A percentile compares a stretch with the other conserved stretches of the same genome.
Evolutionary conservation across 2,888 invertebrate genomes (phyloP).

Genomic region (Eledona agricola): DNA sequence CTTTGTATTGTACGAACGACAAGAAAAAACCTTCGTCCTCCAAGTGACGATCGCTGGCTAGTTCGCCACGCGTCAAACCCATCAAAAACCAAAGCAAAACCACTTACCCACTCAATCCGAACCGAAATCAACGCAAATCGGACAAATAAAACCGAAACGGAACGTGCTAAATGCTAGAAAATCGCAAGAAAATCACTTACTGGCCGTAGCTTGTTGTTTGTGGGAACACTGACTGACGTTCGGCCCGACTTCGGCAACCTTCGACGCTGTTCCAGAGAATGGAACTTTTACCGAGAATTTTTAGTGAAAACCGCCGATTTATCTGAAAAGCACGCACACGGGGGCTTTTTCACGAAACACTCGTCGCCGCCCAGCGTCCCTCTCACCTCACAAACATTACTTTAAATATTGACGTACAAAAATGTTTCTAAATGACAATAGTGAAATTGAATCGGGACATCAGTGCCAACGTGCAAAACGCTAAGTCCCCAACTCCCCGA

Average conservation of each 20-base stretch:
- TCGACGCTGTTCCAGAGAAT: constrained; percentile 23
- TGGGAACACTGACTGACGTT: constrained; percentile 50
- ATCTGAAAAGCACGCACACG: constrained; percentile 7
- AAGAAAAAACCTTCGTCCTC: constrained; percentile 33
- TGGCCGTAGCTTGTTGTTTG: constrained; percentile 65
- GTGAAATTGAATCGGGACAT: constrained; percentile 27
- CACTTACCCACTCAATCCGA: constrained; percentile 19
- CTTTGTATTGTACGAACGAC: constrained; percentile 37
- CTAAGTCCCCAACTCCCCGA: constrained; percentile 14
- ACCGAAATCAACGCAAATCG: constrained; percentile 9
- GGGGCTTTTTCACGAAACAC: neutral
- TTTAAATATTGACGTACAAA: constrained; percentile 24
- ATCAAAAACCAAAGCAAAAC: constrained; percentile 1
- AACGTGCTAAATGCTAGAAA: constrained; percentile 28
- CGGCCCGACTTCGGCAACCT: constrained; percentile 35
- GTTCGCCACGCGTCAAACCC: constrained; percentile 1
- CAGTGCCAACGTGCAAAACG: constrained; percentile 2
- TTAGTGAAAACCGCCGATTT: constrained; percentile 17
- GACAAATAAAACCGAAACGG: constrained; percentile 8
- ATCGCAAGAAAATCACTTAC: constrained; percentile 63
- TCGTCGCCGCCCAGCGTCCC: neutral
- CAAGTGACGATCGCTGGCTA: constrained; percentile 5
- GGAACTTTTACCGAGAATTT: constrained; percentile 30
- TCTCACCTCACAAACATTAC: constrained; percentile 6
- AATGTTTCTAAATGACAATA: constrained; percentile 32